A percentile compares a stretch with the other conserved stretches of the same genome.
These are phyloP conservation scores for Eumeta japonica DNA, from an alignment of 1,140 invertebrate genomes.

Conservation along the genomic window DNA sequence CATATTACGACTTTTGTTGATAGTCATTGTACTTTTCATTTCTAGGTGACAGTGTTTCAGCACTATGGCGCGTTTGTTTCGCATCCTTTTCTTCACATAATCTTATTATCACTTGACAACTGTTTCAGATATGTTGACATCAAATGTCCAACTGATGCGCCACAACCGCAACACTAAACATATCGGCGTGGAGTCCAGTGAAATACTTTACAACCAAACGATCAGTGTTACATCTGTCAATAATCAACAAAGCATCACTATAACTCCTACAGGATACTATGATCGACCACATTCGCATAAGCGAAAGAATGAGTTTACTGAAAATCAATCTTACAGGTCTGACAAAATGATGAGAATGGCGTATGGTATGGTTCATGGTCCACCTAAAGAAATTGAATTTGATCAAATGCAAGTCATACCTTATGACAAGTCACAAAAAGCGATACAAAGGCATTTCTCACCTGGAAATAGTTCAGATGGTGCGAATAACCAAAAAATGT, in stretches of 20 bases:
- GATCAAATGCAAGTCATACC: constrained; percentile 23
- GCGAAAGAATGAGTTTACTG: constrained; percentile 43
- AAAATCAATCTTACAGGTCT: constrained; percentile 31
- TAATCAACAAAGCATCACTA: constrained; percentile 33
- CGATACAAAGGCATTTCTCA: constrained; percentile 21
- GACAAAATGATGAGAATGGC: constrained; percentile 50
- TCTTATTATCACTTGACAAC: too few species aligned
- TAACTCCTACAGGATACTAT: constrained; percentile 39
- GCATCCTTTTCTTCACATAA: too few species aligned
- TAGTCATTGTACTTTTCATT: too few species aligned
- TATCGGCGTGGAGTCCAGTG: constrained; percentile 40
- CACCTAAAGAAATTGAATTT: constrained; percentile 32
- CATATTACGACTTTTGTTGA: too few species aligned
- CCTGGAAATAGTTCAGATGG: constrained; percentile 23
- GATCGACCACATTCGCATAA: constrained; percentile 39
- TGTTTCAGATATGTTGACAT: constrained; percentile 44
- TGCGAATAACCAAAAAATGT: constrained; percentile 29
- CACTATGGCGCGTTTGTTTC: too few species aligned
- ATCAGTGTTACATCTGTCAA: constrained; percentile 24
- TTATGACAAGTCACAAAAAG: constrained; percentile 21
- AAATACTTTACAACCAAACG: constrained; percentile 41
- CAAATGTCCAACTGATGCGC: constrained; percentile 40
- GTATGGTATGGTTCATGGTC: constrained; percentile 32
- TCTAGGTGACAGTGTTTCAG: too few species aligned
- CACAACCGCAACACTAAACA: constrained; percentile 30